Evolutionary conservation across 92 coral and sea anemone species (phyloP).

Genomic region (Phenganax marumi): DNA sequence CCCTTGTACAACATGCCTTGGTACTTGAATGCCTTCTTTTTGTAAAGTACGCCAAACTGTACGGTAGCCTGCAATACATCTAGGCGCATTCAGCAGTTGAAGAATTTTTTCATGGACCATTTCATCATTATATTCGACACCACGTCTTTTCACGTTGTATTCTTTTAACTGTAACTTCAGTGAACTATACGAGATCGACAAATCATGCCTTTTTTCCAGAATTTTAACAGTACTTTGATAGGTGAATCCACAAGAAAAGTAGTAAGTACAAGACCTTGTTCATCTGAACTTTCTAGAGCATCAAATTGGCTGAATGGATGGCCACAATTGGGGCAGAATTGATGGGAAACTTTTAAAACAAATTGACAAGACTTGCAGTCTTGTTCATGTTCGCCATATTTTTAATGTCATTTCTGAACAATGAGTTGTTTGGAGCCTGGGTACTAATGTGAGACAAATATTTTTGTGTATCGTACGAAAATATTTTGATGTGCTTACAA

Average conservation of each 20-base stretch:
- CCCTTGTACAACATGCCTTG: slow-evolving; percentile 37
- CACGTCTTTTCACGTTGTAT: background rate
- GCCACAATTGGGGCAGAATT: background rate
- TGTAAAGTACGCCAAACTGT: slow-evolving; percentile 36
- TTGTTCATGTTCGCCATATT: background rate
- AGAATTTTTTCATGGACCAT: slow-evolving; percentile 29
- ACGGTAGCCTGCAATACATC: slow-evolving; percentile 36
- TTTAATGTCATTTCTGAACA: too few species aligned
- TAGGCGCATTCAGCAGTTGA: slow-evolving; percentile 33
- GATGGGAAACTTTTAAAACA: background rate
- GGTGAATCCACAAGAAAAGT: background rate
- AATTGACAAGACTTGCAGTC: background rate
- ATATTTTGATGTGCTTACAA: background rate
- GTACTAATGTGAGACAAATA: too few species aligned
- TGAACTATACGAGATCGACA: background rate
- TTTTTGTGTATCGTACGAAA: too few species aligned
- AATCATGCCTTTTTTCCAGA: background rate
- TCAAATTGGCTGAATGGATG: background rate
- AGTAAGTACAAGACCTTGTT: background rate
- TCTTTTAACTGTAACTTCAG: background rate
- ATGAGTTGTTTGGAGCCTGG: background rate
- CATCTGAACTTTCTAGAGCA: background rate
- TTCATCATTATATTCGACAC: slow-evolving; percentile 19
- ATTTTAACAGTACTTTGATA: background rate
- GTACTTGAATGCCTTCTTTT: slow-evolving; percentile 45